A percentile compares a stretch with the other conserved stretches of the same genome.
These are phyloP conservation scores for Tetramorium alpestre DNA, from an alignment of 1,140 invertebrate genomes.

Conservation along the genomic window DNA sequence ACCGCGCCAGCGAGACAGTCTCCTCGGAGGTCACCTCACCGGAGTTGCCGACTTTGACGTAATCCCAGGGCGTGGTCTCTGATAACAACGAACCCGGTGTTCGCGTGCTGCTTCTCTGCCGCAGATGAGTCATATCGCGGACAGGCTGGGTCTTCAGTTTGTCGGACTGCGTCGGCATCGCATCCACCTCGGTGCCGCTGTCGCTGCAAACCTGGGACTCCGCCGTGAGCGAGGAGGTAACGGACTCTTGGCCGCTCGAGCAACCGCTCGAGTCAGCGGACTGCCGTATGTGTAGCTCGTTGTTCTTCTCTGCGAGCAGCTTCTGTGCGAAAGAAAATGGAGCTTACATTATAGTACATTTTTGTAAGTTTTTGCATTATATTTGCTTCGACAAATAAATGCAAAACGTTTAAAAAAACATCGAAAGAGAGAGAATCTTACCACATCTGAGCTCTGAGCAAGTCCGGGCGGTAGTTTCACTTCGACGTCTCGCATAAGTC, in stretches of 20 bases:
- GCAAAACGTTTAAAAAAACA: neutral
- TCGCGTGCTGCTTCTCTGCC: conserved; percentile 76
- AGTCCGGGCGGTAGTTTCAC: conserved; percentile 87
- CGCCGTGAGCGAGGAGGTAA: conserved; percentile 86
- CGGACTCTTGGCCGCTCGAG: conserved; percentile 87
- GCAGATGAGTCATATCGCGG: conserved; percentile 81
- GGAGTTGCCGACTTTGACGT: conserved; percentile 79
- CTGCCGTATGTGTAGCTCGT: conserved; percentile 83
- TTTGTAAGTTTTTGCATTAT: neutral
- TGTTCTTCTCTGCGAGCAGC: conserved; percentile 80
- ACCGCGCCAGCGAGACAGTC: conserved; percentile 78
- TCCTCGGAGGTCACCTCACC: conserved; percentile 75
- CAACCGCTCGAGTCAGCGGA: conserved; percentile 87
- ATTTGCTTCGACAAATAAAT: neutral
- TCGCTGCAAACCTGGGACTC: conserved; percentile 86
- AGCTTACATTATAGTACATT: neutral
- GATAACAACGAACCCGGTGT: conserved; percentile 60
- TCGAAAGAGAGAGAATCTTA: conserved; percentile 58
- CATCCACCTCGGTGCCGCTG: conserved; percentile 86
- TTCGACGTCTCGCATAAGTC: conserved; percentile 86
- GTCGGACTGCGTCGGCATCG: conserved; percentile 77
- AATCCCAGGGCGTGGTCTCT: conserved; percentile 76
- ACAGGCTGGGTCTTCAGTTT: conserved; percentile 77
- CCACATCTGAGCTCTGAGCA: conserved; percentile 78
- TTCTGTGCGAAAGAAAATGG: conserved; percentile 75